Percentiles rank a stretch among this genome's conserved stretches.
Conservation (phyloP, 2,797 vertebrate genomes). For the Euthynnus affinis region DNA sequence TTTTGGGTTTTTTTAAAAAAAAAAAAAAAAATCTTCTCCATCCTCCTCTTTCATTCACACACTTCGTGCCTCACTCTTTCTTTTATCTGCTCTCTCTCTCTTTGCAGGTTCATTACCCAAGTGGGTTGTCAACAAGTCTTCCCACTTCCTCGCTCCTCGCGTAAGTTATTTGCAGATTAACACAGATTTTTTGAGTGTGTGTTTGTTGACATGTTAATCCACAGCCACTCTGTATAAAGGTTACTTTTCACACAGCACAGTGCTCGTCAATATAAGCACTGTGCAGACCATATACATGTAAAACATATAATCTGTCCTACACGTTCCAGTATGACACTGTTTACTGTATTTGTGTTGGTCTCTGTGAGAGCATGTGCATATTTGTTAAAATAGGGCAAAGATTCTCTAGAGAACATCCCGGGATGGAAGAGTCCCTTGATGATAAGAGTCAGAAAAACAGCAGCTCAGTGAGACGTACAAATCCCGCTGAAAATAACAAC, state of each 20-base stretch:
- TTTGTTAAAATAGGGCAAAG: slow-evolving; percentile 35
- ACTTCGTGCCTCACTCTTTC: background rate
- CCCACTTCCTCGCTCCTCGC: slow-evolving; percentile 93
- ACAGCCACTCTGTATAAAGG: background rate
- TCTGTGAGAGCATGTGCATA: slow-evolving; percentile 12
- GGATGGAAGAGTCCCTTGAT: slow-evolving; percentile 31
- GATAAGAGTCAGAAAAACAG: slow-evolving; percentile 28
- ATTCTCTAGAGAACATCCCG: slow-evolving; percentile 29
- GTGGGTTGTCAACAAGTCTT: slow-evolving; percentile 98
- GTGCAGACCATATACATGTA: background rate
- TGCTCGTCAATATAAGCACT: background rate
- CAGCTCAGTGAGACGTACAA: background rate
- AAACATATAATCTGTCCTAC: slow-evolving; percentile 6
- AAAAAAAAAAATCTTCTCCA: too few species aligned
- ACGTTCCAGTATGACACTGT: slow-evolving; percentile 18
- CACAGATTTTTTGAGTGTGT: slow-evolving; percentile 18
- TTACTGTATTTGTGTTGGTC: slow-evolving; percentile 15
- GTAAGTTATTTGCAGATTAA: slow-evolving; percentile 83
- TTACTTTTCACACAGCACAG: background rate
- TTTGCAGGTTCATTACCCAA: slow-evolving; percentile 94
- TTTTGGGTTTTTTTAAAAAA: background rate
- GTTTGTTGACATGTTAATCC: slow-evolving; percentile 25
- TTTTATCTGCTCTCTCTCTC: slow-evolving; percentile 21
- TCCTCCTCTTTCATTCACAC: background rate
- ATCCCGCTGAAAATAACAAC: slow-evolving; percentile 25